Evolutionary conservation across 1,140 invertebrate species (phyloP).

Genomic region (Drosophila equinoxialis): DNA sequence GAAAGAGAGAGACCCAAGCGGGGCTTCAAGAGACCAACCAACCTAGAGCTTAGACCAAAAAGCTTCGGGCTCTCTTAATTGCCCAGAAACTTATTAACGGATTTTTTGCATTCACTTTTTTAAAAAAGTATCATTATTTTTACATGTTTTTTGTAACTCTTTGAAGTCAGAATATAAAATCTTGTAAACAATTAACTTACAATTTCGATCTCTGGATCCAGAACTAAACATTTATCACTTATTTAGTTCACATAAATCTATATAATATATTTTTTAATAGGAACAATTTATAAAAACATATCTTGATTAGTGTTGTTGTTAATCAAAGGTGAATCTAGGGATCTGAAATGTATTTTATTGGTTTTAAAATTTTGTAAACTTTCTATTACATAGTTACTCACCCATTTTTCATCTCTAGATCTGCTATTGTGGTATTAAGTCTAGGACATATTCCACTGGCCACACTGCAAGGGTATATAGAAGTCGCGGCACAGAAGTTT

Average conservation of each 20-base stretch:
- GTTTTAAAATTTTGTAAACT: no score
- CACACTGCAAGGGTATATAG: background rate
- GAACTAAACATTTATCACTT: background rate
- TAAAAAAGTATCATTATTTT: background rate
- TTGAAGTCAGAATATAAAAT: no score
- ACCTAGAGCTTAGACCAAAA: background rate
- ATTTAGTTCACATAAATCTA: background rate
- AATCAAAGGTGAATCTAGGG: no score
- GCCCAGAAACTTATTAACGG: background rate
- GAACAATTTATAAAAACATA: background rate
- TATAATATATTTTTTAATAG: background rate
- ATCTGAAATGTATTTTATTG: no score
- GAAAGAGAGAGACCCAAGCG: background rate
- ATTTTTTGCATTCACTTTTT: background rate
- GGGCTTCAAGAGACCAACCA: background rate
- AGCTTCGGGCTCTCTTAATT: conserved; percentile 1
- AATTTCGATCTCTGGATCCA: no score
- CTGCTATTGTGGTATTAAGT: no score
- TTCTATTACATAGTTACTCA: no score
- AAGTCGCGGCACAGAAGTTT: background rate
- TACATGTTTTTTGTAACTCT: no score
- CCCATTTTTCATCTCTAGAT: no score
- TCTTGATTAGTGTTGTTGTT: background rate
- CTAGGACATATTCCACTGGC: background rate
- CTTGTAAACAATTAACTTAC: no score